Percentiles rank a stretch among this genome's conserved stretches.
phyloP scores from a whole-genome alignment of 1,140 invertebrate genomes.

The Pemphigus obesinymphae region DNA sequence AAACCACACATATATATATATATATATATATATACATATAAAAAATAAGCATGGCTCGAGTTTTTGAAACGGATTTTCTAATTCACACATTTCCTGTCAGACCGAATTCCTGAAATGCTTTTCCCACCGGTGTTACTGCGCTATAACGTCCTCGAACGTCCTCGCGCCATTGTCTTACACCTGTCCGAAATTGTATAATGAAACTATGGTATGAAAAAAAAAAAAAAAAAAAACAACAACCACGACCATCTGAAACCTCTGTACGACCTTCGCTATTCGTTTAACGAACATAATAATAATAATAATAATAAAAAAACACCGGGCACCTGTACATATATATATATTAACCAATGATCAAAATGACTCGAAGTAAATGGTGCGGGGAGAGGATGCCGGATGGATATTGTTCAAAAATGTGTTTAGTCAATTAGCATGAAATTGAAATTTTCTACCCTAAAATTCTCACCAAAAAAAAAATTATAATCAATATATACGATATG shows the following conservation, averaged over 20 bases:
- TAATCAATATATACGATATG: too few relatives aligned
- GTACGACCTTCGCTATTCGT: constrained; percentile 12
- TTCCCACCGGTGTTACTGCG: constrained; percentile 22
- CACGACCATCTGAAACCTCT: neutral
- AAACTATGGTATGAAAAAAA: neutral
- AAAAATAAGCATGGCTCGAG: neutral
- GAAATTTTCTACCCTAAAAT: too few relatives aligned
- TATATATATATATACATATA: neutral
- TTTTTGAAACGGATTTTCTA: constrained; percentile 36
- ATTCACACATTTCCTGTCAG: constrained; percentile 37
- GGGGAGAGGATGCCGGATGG: too few relatives aligned
- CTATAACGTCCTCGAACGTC: constrained; percentile 34
- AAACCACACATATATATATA: neutral
- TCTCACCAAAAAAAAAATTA: too few relatives aligned
- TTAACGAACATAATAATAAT: neutral
- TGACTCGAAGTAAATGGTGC: too few relatives aligned
- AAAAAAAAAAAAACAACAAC: neutral
- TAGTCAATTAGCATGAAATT: too few relatives aligned
- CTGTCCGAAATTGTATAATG: constrained; percentile 23
- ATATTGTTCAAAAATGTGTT: too few relatives aligned
- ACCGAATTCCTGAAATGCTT: constrained; percentile 35
- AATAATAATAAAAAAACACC: too few relatives aligned
- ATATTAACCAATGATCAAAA: too few relatives aligned
- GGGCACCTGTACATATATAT: too few relatives aligned
- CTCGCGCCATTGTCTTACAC: constrained; percentile 35